A percentile compares a stretch with the other conserved stretches of the same genome.
phyloP scores from a whole-genome alignment of 2,113 vertebrate species.

The Vireo altiloquus region DNA sequence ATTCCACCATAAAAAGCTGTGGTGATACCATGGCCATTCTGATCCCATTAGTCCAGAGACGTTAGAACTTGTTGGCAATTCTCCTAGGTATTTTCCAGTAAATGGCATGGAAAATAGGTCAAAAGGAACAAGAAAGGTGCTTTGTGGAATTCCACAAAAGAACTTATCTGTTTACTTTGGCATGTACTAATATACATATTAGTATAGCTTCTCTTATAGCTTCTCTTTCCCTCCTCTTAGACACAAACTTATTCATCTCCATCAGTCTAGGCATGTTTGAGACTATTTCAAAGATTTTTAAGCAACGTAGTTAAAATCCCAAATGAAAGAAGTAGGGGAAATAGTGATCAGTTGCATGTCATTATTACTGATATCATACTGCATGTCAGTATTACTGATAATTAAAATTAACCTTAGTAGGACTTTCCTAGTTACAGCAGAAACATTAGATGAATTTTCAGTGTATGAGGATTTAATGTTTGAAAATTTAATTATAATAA shows the following conservation, averaged over 20 bases:
- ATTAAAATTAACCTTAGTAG: neutral
- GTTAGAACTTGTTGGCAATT: neutral
- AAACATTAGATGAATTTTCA: neutral
- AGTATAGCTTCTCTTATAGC: neutral
- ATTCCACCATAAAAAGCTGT: neutral
- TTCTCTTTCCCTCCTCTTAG: neutral
- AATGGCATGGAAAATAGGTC: neutral
- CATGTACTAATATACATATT: neutral
- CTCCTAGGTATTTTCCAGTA: neutral
- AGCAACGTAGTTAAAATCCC: neutral
- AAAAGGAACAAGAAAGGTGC: neutral
- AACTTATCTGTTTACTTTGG: neutral
- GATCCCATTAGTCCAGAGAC: neutral
- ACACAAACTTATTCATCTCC: neutral
- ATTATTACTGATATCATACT: neutral
- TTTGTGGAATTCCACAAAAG: neutral
- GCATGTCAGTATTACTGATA: neutral
- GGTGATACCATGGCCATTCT: neutral
- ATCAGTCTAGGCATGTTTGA: neutral
- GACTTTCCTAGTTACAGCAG: neutral
- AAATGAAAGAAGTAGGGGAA: neutral
- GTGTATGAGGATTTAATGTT: neutral
- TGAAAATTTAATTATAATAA: neutral
- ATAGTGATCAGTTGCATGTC: neutral
- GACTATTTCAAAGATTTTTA: constrained; percentile 8